Base-by-base conservation (phyloP, 2,113 vertebrate species). In the Brachypteracias leptosomus region DNA sequence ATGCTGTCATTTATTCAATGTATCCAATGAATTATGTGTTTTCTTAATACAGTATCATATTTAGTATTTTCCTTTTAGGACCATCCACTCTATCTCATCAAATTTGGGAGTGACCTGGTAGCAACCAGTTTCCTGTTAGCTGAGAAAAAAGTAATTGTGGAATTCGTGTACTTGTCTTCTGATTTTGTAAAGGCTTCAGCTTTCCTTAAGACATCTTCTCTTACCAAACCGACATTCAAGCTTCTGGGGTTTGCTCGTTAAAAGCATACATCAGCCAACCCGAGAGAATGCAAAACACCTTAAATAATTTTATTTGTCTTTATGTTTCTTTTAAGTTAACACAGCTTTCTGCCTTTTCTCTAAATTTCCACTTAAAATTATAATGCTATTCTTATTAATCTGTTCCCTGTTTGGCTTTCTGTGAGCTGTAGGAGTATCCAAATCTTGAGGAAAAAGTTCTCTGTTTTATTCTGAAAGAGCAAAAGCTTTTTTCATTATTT, bases 41-140 rank as follows among this genome's bases (percentile, higher is more conserved):
- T 82, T 83, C 40, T 65, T 89, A 85, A 72, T 85, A 44, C 18
- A 72, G 1, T 49, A 19, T 70, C 10, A 7, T 19, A 8, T 36
- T 89, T 26, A 52, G 31, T 74, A 71, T 26, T 74, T 87, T 59
- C 31, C 22, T 76, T 93, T 73, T n/a, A 73, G 54, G 26, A 76
- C 19, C 17, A 52, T 47, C 16, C 18, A 9, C 24, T 80, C 29
- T 3, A 11, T 7, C 19, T 67, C n/a, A 47, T 28, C 1, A 0
- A 70, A 88, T 91, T 93, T 93, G 85, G 66, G 25, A 70, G 38
- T 70, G n/a, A 76, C 22, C n/a, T 84, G n/a, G 16, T 77, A 85
- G 61, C 33, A 79, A n/a, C 33, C n/a, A 85, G 84, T 25, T 76
- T 91, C 31, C 25, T 88, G 22, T 55, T 47, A 51, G 58, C 4